These are phyloP conservation scores for Plagiodera versicolora DNA, from an alignment of 2,888 invertebrate genomes.

Conservation along the genomic window DNA sequence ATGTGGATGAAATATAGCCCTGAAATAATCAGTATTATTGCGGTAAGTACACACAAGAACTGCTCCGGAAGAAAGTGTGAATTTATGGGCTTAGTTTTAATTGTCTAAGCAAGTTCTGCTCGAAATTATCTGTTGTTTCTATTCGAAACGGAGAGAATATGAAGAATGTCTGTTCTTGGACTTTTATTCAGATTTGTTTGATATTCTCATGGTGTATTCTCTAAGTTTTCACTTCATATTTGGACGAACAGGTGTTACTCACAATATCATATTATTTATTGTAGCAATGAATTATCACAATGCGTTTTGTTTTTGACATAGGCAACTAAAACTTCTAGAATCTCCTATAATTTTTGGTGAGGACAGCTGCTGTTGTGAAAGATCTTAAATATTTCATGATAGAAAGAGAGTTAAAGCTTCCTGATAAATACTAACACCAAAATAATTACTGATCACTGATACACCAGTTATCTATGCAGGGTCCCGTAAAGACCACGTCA, in stretches of 20 bases:
- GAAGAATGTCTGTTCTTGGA: constrained; percentile 15
- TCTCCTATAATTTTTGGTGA: no score
- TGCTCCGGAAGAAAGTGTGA: constrained; percentile 32
- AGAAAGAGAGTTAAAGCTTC: no score
- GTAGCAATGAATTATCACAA: background rate
- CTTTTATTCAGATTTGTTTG: constrained; percentile 10
- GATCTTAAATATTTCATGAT: no score
- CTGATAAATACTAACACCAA: no score
- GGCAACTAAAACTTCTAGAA: no score
- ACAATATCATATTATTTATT: background rate
- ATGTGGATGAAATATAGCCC: constrained; percentile 28
- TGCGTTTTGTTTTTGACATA: no score
- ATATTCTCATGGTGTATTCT: no score
- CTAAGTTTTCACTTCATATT: background rate
- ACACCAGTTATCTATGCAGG: no score
- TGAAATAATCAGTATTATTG: constrained; percentile 33
- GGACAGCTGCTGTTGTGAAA: no score
- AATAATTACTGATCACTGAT: no score
- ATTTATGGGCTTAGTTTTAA: constrained; percentile 35
- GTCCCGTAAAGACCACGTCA: no score
- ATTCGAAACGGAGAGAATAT: constrained; percentile 21
- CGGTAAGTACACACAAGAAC: constrained; percentile 29
- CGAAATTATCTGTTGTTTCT: constrained; percentile 20
- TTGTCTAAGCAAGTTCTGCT: constrained; percentile 29
- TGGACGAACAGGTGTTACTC: background rate